A percentile compares a stretch with the other conserved stretches of the same genome.
These are phyloP conservation scores for Hirtodrosophila alboralis DNA, from an alignment of 2,888 invertebrate genomes.

Conservation along the genomic window DNA sequence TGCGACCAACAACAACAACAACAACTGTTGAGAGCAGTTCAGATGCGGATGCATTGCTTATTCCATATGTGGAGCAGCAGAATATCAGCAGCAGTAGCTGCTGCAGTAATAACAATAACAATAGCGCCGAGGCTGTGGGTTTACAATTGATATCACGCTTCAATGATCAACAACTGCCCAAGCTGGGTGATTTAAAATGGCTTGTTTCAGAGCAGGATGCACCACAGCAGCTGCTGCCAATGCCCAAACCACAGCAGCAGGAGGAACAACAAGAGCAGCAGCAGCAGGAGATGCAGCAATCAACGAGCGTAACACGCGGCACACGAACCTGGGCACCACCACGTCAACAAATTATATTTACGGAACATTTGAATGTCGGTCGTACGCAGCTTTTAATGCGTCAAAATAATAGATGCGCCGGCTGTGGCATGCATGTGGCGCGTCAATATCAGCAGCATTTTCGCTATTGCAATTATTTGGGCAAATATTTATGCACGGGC, in stretches of 20 bases:
- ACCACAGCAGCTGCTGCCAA: slow-evolving; percentile 90
- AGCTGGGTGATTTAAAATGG: slow-evolving; percentile 92
- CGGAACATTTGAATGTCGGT: slow-evolving; percentile 89
- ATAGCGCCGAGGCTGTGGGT: slow-evolving; percentile 92
- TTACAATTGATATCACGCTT: slow-evolving; percentile 90
- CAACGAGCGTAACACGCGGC: slow-evolving; percentile 87
- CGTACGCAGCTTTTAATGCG: slow-evolving; percentile 87
- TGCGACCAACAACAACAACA: not conserved
- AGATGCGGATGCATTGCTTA: slow-evolving; percentile 12
- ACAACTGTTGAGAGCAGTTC: not conserved
- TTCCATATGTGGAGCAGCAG: slow-evolving; percentile 74
- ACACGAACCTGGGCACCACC: slow-evolving; percentile 94
- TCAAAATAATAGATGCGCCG: slow-evolving; percentile 92
- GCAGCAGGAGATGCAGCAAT: slow-evolving; percentile 34
- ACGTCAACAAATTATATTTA: slow-evolving; percentile 92
- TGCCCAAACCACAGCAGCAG: slow-evolving; percentile 85
- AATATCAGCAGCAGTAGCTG: slow-evolving; percentile 84
- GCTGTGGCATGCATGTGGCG: slow-evolving; percentile 92
- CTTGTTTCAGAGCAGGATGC: slow-evolving; percentile 90
- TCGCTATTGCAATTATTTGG: slow-evolving; percentile 92
- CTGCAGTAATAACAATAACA: slow-evolving; percentile 85
- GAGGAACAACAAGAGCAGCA: slow-evolving; percentile 51
- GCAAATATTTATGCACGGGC: slow-evolving; percentile 93
- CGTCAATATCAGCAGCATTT: slow-evolving; percentile 89
- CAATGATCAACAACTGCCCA: slow-evolving; percentile 90